These are phyloP conservation scores for Parelbella ahira DNA, from an alignment of 2,888 invertebrate species.

Conservation along the genomic window DNA sequence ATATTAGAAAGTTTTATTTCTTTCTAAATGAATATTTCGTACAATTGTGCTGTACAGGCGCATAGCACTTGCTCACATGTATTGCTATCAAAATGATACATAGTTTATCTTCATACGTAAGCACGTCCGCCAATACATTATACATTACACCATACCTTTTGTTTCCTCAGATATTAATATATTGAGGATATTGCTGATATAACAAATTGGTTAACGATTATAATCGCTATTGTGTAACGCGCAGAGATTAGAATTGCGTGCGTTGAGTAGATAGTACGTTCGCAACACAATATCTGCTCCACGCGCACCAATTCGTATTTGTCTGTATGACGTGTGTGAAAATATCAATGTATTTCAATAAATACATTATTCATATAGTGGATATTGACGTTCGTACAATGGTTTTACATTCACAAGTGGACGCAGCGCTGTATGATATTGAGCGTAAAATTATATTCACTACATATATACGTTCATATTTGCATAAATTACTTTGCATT, in stretches of 20 bases:
- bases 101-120: slow-evolving; percentile 1
- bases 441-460: slow-evolving; percentile 4
- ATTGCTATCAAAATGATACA: neutral
- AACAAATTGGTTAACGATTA: slow-evolving; percentile 1
- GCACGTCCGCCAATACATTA: neutral
- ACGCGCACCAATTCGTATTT: neutral
- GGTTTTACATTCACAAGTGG: slow-evolving; percentile 8
- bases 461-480: no score
- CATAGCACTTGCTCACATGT: neutral
- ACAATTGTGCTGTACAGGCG: no score
- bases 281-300: slow-evolving; percentile 1
- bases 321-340: slow-evolving; percentile 10
- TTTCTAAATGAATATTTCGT: no score
- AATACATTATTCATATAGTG: slow-evolving; percentile 9
- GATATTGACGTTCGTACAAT: no score
- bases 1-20: no score
- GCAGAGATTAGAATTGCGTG: slow-evolving; percentile 3
- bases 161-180: slow-evolving; percentile 8
- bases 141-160: neutral
- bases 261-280: neutral
- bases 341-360: slow-evolving; percentile 13
- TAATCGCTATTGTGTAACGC: slow-evolving; percentile 13
- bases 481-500: slow-evolving; percentile 9
- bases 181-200: neutral
- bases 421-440: slow-evolving; percentile 1